Conservation (phyloP, 2,888 invertebrate species). For the Coelogynopora nodosa region DNA sequence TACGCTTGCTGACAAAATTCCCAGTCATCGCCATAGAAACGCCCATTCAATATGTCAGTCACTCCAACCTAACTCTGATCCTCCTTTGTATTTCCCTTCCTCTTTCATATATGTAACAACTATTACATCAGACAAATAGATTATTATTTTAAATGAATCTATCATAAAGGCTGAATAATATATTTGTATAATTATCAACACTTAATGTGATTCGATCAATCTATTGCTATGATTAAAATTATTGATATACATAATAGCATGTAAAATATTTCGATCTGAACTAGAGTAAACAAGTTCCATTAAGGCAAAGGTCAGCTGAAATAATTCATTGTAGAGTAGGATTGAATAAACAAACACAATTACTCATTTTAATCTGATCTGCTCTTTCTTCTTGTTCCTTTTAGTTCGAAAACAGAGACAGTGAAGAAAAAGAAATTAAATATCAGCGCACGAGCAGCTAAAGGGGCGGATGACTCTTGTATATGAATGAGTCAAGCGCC, state of each 20-base stretch:
- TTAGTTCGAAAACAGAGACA: neutral
- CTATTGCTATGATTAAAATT: too few relatives aligned
- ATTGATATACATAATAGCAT: too few relatives aligned
- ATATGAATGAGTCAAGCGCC: neutral
- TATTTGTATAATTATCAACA: too few relatives aligned
- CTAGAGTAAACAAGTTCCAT: neutral
- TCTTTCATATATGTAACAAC: too few relatives aligned
- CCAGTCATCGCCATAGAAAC: slow-evolving; percentile 10
- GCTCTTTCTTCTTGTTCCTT: neutral
- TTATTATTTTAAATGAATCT: too few relatives aligned
- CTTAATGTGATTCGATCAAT: too few relatives aligned
- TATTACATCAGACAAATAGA: too few relatives aligned
- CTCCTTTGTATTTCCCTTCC: too few relatives aligned
- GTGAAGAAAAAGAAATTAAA: too few relatives aligned
- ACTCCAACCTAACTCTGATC: too few relatives aligned
- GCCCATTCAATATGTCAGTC: neutral
- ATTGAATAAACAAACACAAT: neutral
- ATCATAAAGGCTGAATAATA: too few relatives aligned
- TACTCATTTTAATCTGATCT: neutral
- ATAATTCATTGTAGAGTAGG: neutral
- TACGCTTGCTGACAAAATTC: neutral
- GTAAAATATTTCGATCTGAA: too few relatives aligned
- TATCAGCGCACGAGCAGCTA: neutral
- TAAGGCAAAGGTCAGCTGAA: neutral
- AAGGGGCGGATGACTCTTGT: neutral